Percentiles rank a stretch among this genome's conserved stretches.
phyloP scores from a whole-genome alignment of 2,888 invertebrate genomes.

The Tromatobia lineatoria region DNA sequence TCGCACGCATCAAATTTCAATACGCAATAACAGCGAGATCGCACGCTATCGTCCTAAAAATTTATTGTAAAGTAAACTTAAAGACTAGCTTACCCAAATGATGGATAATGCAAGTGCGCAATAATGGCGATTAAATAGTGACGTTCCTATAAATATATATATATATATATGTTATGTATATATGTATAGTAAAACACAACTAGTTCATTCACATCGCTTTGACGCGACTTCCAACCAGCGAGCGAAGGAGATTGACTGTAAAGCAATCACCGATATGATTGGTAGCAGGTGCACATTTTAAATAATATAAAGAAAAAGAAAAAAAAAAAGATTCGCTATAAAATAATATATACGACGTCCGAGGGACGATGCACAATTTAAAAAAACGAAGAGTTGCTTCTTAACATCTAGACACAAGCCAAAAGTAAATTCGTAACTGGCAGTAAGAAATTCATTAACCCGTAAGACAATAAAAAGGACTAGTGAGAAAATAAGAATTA shows the following conservation, averaged over 20 bases:
- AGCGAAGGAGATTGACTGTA: conserved; percentile 13
- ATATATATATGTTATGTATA: conserved; percentile 16
- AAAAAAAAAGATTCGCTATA: conserved; percentile 46
- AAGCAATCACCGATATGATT: conserved; percentile 28
- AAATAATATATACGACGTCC: conserved; percentile 72
- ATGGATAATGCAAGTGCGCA: conserved; percentile 49
- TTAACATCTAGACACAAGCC: conserved; percentile 74
- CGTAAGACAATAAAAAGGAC: conserved; percentile 18
- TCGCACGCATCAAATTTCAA: conserved; percentile 11
- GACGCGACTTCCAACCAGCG: neutral
- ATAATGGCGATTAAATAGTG: conserved; percentile 47
- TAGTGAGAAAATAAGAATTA: neutral
- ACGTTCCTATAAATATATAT: conserved; percentile 39
- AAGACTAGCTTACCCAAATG: conserved; percentile 57
- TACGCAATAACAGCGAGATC: conserved; percentile 12
- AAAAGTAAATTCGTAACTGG: conserved; percentile 73
- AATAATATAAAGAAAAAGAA: conserved; percentile 13
- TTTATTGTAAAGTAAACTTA: conserved; percentile 55
- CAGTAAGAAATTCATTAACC: conserved; percentile 54
- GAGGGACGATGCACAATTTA: conserved; percentile 80
- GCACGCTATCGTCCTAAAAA: conserved; percentile 27
- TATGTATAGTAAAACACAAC: conserved; percentile 47
- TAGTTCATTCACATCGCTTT: conserved; percentile 14
- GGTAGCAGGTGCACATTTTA: conserved; percentile 27
- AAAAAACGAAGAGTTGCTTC: conserved; percentile 80